These are phyloP conservation scores for Eulithis prunata DNA, from an alignment of 2,888 invertebrate species.

Conservation along the genomic window DNA sequence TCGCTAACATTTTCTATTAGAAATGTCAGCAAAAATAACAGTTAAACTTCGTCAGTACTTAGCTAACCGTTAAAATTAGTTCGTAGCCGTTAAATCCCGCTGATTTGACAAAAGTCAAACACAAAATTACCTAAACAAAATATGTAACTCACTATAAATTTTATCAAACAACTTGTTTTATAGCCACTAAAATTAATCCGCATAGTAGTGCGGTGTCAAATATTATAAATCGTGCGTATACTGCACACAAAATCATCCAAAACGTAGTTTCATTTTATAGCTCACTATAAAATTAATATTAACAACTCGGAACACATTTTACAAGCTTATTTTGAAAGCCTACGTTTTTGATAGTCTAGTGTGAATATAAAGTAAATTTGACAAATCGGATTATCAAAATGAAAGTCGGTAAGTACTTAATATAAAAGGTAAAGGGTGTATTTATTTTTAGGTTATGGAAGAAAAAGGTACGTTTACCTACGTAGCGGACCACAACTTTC, in stretches of 20 bases:
- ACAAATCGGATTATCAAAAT: conserved; percentile 30
- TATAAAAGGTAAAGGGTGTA: too few species aligned
- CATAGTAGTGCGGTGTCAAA: conserved; percentile 22
- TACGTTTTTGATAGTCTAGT: conserved; percentile 30
- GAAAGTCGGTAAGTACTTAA: not conserved
- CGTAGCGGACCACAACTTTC: not conserved
- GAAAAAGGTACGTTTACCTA: conserved; percentile 5
- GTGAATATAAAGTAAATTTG: conserved; percentile 37
- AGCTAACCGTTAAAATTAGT: too few species aligned
- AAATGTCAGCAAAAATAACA: too few species aligned
- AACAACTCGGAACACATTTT: conserved; percentile 25
- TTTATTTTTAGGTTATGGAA: too few species aligned
- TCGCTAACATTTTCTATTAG: too few species aligned
- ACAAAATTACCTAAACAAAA: conserved; percentile 8
- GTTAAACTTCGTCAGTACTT: too few species aligned
- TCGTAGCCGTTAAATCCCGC: conserved; percentile 1
- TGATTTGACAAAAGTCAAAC: conserved; percentile 2
- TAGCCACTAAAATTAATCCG: conserved; percentile 24
- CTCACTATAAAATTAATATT: conserved; percentile 38
- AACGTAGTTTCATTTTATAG: conserved; percentile 33
- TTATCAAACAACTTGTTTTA: conserved; percentile 16
- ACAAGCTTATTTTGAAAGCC: conserved; percentile 30
- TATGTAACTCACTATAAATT: conserved; percentile 9
- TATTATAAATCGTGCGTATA: conserved; percentile 18
- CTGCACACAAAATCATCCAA: conserved; percentile 18